Evolutionary conservation across 37 sponge, comb jelly and placozoan species (phyloP).

Genomic region (Ephydatia muelleri): DNA sequence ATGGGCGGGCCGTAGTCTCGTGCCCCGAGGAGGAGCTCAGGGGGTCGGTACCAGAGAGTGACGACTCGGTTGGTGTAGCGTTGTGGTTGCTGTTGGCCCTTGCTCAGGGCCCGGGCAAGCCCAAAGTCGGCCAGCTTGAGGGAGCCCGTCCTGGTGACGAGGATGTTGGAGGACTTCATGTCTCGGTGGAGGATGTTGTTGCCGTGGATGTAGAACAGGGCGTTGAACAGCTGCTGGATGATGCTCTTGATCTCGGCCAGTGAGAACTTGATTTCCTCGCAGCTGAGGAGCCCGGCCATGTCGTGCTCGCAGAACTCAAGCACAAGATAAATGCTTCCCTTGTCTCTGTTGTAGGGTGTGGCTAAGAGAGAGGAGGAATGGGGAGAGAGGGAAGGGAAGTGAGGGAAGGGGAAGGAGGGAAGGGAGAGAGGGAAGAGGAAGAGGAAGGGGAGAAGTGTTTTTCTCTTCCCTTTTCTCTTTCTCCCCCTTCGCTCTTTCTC

Average conservation of each 20-base stretch:
- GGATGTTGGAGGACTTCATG: slow-evolving; percentile 97
- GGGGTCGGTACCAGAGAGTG: slow-evolving; percentile 99
- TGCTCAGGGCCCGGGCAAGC: slow-evolving; percentile 80
- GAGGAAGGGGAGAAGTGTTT: no score
- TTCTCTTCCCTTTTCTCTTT: no score
- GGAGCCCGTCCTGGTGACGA: slow-evolving; percentile 85
- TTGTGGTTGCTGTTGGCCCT: slow-evolving; percentile 26
- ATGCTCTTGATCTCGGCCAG: slow-evolving; percentile 89
- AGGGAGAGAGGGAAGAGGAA: slow-evolving; percentile 13
- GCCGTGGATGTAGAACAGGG: slow-evolving; percentile 88
- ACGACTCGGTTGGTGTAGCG: slow-evolving; percentile 97
- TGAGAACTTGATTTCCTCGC: slow-evolving; percentile 85
- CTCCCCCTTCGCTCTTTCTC: no score
- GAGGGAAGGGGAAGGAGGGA: no score
- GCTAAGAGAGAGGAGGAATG: slow-evolving; percentile 23
- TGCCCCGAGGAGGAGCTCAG: slow-evolving; percentile 94
- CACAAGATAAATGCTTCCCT: slow-evolving; percentile 93
- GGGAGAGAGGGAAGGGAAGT: not conserved
- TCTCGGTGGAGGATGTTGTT: slow-evolving; percentile 94
- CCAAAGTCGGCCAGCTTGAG: slow-evolving; percentile 97
- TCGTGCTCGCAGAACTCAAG: slow-evolving; percentile 99
- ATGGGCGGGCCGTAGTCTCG: slow-evolving; percentile 93
- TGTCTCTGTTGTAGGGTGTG: slow-evolving; percentile 86
- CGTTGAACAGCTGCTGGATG: slow-evolving; percentile 89
- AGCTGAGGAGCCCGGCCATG: slow-evolving; percentile 92